Evolutionary conservation across 2,797 vertebrate genomes (phyloP).

Genomic region (Sebastes oblongus): DNA sequence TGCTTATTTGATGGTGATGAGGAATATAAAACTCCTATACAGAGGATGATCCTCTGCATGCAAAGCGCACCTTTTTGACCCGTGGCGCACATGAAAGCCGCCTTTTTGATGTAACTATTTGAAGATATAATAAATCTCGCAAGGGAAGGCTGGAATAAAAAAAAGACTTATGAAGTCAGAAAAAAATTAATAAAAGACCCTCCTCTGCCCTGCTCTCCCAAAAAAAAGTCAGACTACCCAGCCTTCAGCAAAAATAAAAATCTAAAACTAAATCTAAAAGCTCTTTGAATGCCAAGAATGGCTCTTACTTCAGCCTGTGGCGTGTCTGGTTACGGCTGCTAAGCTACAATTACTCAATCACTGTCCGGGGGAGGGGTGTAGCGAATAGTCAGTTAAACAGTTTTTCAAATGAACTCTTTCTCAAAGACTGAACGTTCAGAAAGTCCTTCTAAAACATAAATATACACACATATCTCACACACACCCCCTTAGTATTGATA

Average conservation of each 20-base stretch:
- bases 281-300: background rate
- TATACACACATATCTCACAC: background rate
- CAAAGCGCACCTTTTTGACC: background rate
- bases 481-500: conserved; percentile 57
- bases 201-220: background rate
- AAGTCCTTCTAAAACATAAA: background rate
- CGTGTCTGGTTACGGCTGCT: background rate
- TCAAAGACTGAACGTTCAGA: background rate
- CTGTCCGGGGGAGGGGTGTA: background rate
- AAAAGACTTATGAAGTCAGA: background rate
- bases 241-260: background rate
- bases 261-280: background rate
- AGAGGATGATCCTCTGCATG: background rate
- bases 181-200: background rate
- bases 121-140: background rate
- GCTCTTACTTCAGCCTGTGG: no score
- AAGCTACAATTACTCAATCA: background rate
- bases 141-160: background rate
- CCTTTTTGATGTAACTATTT: conserved; percentile 10
- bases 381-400: background rate
- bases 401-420: background rate
- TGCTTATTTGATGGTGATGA: background rate
- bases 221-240: background rate
- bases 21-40: background rate
- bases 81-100: background rate